Evolutionary conservation across 2,888 invertebrate species (phyloP).

Genomic region (Euplexia lucipara): DNA sequence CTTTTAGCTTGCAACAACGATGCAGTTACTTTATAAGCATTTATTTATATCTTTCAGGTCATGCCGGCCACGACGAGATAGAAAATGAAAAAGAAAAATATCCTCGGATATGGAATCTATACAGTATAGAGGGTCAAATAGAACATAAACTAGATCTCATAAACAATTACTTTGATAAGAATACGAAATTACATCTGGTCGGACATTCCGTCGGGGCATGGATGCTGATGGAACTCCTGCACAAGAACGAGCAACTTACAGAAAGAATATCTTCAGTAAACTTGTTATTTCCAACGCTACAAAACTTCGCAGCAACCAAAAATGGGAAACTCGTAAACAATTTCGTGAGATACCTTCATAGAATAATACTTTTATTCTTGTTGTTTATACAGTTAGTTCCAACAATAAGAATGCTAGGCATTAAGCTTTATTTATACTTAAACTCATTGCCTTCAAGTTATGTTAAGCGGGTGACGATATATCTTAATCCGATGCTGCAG

Average conservation of each 20-base stretch:
- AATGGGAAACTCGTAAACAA: conserved; percentile 53
- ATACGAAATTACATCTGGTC: conserved; percentile 47
- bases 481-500: conserved; percentile 47
- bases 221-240: conserved; percentile 54
- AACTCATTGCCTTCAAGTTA: conserved; percentile 48
- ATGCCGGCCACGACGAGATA: conserved; percentile 40
- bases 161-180: conserved; percentile 37
- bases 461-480: conserved; percentile 38
- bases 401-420: conserved; percentile 24
- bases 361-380: conserved; percentile 47
- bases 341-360: conserved; percentile 42
- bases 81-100: conserved; percentile 13
- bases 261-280: conserved; percentile 51
- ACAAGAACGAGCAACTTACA: conserved; percentile 43
- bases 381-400: conserved; percentile 45
- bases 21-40: not conserved
- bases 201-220: conserved; percentile 55
- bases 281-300: conserved; percentile 57
- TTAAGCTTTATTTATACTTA: conserved; percentile 39
- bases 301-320: conserved; percentile 44
- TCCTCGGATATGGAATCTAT: conserved; percentile 28
- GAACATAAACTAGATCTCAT: conserved; percentile 56
- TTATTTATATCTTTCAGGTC: conserved; percentile 30
- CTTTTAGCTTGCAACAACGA: too few relatives aligned
- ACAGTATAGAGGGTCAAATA: conserved; percentile 47